Base-by-base conservation (phyloP, 2,888 invertebrate genomes). In the Drosophila phalerata region DNA sequence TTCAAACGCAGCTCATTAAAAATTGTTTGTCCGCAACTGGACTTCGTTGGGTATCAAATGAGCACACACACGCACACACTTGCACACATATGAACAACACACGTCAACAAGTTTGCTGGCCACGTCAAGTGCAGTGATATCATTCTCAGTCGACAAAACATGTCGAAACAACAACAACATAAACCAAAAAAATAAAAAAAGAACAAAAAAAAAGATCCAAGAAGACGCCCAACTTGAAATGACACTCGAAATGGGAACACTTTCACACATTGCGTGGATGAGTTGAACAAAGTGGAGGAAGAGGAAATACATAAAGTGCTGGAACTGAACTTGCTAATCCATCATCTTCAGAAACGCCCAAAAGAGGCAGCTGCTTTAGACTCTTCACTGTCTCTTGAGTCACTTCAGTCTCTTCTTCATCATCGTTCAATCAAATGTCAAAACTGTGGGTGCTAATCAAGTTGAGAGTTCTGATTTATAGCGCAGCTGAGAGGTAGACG, bases 201-300 rank as follows among this genome's bases (percentile, higher is more conserved):
- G 10, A 34, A 43, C 3, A 17, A 9, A 40, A 52, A 13, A 43
- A 10, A n/a, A 38, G 22, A 13, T 58, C 13, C 9, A 13, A 42
- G 60, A 40, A 37, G 45, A 77, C 47, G 48, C 63, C 51, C 55
- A 84, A 75, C 72, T 67, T 66, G 69, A 81, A 79, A 70, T 77
- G 66, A 67, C 73, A 85, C 77, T 72, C 43, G 69, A 89, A 88
- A 88, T 84, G 88, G 89, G 88, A 89, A 88, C 88, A 88, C 88
- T 88, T 88, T 88, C 88, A 88, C 90, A 77, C 77, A 65, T 76
- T 73, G 32, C 53, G 17, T 40, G 52, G 55, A 25, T 51, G 37
- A 37, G 37, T 37, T 51, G 49, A 32, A 5, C 32, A 8, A 10
- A 11, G 55, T 22, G 55, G 32, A 56, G 43, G 56, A n/a, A 10